Evolutionary conservation across 2,888 invertebrate genomes (phyloP), one percentile per base, ranked within the genome.

Genomic region (Pogonocherus hispidulus): DNA sequence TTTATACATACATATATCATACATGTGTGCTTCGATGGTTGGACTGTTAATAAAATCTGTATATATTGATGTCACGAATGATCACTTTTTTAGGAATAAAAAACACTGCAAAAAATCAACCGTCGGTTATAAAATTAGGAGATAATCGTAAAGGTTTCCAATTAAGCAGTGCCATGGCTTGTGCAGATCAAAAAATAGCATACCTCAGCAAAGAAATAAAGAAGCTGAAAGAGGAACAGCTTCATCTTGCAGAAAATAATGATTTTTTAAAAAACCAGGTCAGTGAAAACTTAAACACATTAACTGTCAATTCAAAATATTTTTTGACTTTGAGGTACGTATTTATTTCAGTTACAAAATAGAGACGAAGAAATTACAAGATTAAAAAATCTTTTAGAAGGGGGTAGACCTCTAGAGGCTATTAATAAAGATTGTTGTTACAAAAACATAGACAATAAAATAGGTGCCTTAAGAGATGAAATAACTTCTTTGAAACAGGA

Each of bases 341-440:
- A n/a, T n/a, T n/a, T n/a, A 66, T 69, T 73, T 46, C 69, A 84
- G 83, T 60, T 84, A 52, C 74, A 75, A 69, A 86, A 87, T 73
- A 87, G 90, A 79, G 92, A 94, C 76, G 89, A 89, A 79, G 94
- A 94, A 87, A 92, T 94, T 76, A 83, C 88, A 32, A 87, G 94
- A 47, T 83, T 94, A 14, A 91, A 89, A 79, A 88, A 89, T 70
- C 85, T 93, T 81, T 84, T 93, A n/a, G 89, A 91, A 82, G 93
- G 92, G 54, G 94, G 93, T 1, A 88, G 93, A 71, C 91, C 93
- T 0, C 62, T 68, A 14, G 79, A 90, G 8, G 83, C 86, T 56
- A 91, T 91, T 1, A 89, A 86, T 60, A 91, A 88, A 81, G 93
- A 93, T 76, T 92, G 90, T 79, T 90, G 89, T 75, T 90, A 88